phyloP scores from a whole-genome alignment of 2,888 invertebrate genomes.

The Vesta saturnalis region DNA sequence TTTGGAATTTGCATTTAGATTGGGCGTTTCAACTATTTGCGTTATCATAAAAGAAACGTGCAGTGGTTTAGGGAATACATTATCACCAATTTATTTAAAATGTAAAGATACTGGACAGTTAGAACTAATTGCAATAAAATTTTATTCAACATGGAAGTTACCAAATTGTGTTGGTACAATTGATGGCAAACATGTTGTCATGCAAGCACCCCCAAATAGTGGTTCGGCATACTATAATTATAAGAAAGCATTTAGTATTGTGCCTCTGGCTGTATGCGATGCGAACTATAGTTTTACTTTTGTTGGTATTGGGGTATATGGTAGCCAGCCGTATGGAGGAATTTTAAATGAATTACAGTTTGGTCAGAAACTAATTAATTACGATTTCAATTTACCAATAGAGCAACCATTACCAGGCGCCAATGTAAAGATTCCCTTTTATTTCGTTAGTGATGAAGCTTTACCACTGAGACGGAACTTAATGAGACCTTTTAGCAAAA shows the following conservation, averaged over 20 bases:
- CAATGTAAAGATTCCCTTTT: conserved; percentile 44
- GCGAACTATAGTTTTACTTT: conserved; percentile 50
- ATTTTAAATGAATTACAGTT: conserved; percentile 41
- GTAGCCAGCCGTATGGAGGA: conserved; percentile 51
- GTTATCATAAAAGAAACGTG: conserved; percentile 1
- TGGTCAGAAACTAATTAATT: conserved; percentile 36
- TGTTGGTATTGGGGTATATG: conserved; percentile 51
- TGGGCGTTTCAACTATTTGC: conserved; percentile 1
- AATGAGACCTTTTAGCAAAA: conserved; percentile 34
- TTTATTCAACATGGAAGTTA: conserved; percentile 35
- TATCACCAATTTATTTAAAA: conserved; percentile 5
- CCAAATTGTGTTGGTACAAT: conserved; percentile 47
- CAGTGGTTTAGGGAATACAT: not conserved
- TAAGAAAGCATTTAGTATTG: conserved; percentile 51
- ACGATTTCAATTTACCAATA: conserved; percentile 42
- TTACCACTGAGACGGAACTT: conserved; percentile 20
- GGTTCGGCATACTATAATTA: conserved; percentile 52
- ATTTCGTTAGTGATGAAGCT: conserved; percentile 42
- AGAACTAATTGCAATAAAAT: not conserved
- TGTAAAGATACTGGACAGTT: not conserved
- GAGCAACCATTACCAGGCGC: conserved; percentile 43
- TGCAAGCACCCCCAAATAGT: conserved; percentile 46
- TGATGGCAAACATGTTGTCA: conserved; percentile 49
- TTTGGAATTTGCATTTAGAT: conserved; percentile 3
- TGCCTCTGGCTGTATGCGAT: conserved; percentile 50